Evolutionary conservation across 1,140 invertebrate genomes (phyloP).

Genomic region (Drosophila eugracilis): DNA sequence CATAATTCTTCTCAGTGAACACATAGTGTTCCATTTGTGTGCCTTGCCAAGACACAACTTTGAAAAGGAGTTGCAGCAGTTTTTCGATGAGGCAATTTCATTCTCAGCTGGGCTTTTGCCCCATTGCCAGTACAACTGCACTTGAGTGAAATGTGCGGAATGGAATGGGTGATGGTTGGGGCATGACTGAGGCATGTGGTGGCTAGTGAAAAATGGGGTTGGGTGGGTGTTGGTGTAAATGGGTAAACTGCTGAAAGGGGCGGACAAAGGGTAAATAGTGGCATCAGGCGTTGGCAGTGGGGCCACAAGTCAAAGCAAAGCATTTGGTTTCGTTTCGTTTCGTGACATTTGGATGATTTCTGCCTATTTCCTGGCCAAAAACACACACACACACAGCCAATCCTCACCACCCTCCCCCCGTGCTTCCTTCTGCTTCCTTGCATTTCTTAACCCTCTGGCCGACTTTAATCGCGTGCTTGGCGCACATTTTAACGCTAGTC

Average conservation of each 20-base stretch:
- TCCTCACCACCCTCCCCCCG: background rate
- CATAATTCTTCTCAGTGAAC: background rate
- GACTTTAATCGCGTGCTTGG: slow-evolving; percentile 74
- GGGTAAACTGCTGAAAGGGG: background rate
- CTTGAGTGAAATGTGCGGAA: background rate
- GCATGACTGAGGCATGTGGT: background rate
- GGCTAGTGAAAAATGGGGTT: background rate
- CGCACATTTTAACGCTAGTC: slow-evolving; percentile 73
- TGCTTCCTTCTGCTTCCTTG: too few relatives aligned
- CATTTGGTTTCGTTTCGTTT: slow-evolving; percentile 63
- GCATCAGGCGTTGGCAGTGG: slow-evolving; percentile 41
- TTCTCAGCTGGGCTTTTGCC: slow-evolving; percentile 23
- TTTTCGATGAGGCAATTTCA: slow-evolving; percentile 50
- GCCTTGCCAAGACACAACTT: slow-evolving; percentile 65
- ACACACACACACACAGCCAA: background rate
- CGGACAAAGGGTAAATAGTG: background rate
- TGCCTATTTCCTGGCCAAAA: slow-evolving; percentile 69
- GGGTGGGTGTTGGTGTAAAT: background rate
- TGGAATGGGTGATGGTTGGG: slow-evolving; percentile 1
- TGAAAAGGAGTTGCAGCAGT: slow-evolving; percentile 58
- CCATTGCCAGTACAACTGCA: slow-evolving; percentile 43
- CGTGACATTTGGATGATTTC: slow-evolving; percentile 79
- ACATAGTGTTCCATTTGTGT: slow-evolving; percentile 64
- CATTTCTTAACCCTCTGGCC: slow-evolving; percentile 16
- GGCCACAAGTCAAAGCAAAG: slow-evolving; percentile 41